phyloP scores from a whole-genome alignment of 2,888 invertebrate species.

The Phrixothrix hirtus region DNA sequence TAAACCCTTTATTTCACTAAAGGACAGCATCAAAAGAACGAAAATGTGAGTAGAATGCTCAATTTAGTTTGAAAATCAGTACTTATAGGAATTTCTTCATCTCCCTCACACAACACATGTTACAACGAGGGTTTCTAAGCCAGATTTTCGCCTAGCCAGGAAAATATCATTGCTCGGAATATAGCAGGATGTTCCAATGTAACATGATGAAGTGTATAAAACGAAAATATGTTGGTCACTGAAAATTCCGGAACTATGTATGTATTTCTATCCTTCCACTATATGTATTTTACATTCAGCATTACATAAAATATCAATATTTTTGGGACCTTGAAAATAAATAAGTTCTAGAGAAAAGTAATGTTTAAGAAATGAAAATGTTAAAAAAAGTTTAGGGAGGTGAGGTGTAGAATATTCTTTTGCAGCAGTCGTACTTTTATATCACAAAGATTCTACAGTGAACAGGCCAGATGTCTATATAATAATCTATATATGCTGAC shows the following conservation, averaged over 20 bases:
- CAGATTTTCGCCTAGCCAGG: conserved; percentile 23
- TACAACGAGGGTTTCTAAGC: conserved; percentile 31
- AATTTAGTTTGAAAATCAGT: conserved; percentile 47
- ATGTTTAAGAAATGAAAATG: conserved; percentile 11
- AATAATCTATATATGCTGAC: conserved; percentile 60
- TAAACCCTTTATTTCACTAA: conserved; percentile 31
- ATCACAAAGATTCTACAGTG: conserved; percentile 54
- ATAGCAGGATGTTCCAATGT: conserved; percentile 19
- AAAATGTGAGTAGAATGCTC: conserved; percentile 48
- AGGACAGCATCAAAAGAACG: conserved; percentile 45
- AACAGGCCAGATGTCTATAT: conserved; percentile 58
- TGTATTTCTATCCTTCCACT: too few relatives aligned
- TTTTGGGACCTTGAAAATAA: too few relatives aligned
- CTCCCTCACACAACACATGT: conserved; percentile 49
- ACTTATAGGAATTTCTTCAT: conserved; percentile 49
- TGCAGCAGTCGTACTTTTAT: conserved; percentile 50
- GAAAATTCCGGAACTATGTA: conserved; percentile 5
- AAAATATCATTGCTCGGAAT: conserved; percentile 22
- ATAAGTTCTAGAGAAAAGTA: not conserved
- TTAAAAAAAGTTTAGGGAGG: conserved; percentile 12
- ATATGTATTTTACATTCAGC: too few relatives aligned
- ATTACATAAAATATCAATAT: too few relatives aligned
- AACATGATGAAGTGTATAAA: conserved; percentile 19
- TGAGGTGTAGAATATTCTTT: conserved; percentile 28
- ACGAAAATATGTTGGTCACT: conserved; percentile 3